phyloP scores from a whole-genome alignment of 2,888 invertebrate species.

The Oscheius myriophilus region DNA sequence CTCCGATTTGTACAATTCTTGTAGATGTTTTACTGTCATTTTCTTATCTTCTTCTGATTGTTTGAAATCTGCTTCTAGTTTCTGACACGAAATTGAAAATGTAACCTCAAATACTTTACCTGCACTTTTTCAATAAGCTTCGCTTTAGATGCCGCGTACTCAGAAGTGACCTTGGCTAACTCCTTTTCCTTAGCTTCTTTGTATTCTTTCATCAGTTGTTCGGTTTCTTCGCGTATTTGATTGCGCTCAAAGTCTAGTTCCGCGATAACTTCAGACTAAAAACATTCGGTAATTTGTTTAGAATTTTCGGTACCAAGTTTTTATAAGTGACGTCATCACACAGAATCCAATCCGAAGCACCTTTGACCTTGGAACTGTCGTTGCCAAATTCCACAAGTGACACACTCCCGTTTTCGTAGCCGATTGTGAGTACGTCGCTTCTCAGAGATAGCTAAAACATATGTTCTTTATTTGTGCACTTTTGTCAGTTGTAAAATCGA shows the following conservation, averaged over 20 bases:
- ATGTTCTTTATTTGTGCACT: background rate
- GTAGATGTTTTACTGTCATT: constrained; percentile 40
- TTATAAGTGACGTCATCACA: constrained; percentile 36
- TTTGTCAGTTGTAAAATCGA: background rate
- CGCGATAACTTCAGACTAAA: constrained; percentile 42
- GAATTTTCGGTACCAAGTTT: constrained; percentile 34
- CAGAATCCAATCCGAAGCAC: constrained; percentile 34
- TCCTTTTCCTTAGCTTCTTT: constrained; percentile 38
- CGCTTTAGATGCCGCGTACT: constrained; percentile 2
- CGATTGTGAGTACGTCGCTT: constrained; percentile 33
- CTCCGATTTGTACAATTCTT: constrained; percentile 48
- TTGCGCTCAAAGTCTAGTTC: constrained; percentile 49
- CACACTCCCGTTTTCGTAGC: constrained; percentile 44
- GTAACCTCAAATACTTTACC: background rate
- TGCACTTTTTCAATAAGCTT: background rate
- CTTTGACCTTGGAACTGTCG: background rate
- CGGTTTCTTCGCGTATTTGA: constrained; percentile 46
- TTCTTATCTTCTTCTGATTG: constrained; percentile 43
- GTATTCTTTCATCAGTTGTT: constrained; percentile 43
- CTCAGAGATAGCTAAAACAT: constrained; percentile 29
- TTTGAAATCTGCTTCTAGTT: constrained; percentile 40
- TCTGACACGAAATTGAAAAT: constrained; percentile 31
- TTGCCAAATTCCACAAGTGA: constrained; percentile 18
- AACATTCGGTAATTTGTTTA: background rate
- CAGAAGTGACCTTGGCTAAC: constrained; percentile 26